These are phyloP conservation scores for Trachelipus rathkii DNA, from an alignment of 1,140 invertebrate genomes.

Conservation along the genomic window DNA sequence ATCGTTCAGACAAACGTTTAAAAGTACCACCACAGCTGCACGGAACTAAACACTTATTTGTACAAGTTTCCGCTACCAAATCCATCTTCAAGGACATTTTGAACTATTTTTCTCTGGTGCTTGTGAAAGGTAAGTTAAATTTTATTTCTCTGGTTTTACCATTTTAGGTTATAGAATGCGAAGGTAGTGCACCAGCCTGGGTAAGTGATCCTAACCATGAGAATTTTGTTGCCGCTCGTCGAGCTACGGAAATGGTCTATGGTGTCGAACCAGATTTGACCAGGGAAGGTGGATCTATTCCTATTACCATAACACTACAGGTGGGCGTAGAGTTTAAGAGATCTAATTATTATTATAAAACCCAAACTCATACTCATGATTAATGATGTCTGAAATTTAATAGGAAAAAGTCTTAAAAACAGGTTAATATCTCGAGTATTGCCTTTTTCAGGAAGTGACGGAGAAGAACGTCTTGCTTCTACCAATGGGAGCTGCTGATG, in stretches of 20 bases:
- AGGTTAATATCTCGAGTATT: background rate
- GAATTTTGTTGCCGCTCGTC: constrained; percentile 81
- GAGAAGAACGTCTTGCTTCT: constrained; percentile 88
- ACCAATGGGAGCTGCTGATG: constrained; percentile 85
- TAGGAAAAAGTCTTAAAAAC: background rate
- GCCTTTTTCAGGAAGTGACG: constrained; percentile 56
- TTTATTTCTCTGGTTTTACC: too few species aligned
- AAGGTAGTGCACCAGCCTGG: constrained; percentile 59
- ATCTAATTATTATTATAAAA: too few species aligned
- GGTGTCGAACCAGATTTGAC: constrained; percentile 90
- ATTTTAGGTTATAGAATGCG: constrained; percentile 38
- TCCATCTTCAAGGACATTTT: too few species aligned
- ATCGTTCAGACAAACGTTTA: too few species aligned
- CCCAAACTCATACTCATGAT: too few species aligned
- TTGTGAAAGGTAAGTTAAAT: too few species aligned
- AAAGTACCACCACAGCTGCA: too few species aligned
- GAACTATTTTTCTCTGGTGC: too few species aligned
- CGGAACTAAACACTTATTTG: too few species aligned
- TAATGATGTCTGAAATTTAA: background rate
- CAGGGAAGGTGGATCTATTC: constrained; percentile 92
- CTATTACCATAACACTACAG: constrained; percentile 80
- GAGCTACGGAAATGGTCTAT: constrained; percentile 84
- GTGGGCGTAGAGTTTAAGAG: too few species aligned
- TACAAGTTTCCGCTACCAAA: too few species aligned
- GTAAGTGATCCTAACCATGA: constrained; percentile 84